Conservation (phyloP, 1,140 invertebrate genomes). For the Parapsyche elsis region DNA sequence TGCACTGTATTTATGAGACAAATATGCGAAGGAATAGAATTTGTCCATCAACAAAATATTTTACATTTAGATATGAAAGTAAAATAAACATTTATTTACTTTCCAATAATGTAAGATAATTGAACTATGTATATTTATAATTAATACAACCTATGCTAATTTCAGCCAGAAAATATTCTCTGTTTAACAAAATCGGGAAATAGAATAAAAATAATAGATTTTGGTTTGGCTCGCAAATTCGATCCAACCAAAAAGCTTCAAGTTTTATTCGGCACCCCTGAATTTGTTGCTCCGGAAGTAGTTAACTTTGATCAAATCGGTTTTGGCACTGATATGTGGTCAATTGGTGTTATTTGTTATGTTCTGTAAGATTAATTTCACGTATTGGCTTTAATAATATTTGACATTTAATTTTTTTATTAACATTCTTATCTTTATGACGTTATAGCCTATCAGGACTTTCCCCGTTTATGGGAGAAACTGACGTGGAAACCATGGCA, state of each 20-base stretch:
- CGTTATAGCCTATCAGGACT: slow-evolving; percentile 88
- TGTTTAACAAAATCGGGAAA: slow-evolving; percentile 95
- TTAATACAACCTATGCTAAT: slow-evolving; percentile 38
- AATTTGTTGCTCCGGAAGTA: slow-evolving; percentile 98
- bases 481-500: slow-evolving; percentile 96
- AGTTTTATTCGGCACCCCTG: slow-evolving; percentile 96
- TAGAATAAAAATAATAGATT: slow-evolving; percentile 98
- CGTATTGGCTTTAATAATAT: neutral
- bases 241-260: slow-evolving; percentile 91
- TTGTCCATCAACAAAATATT: slow-evolving; percentile 94
- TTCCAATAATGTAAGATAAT: neutral
- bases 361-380: slow-evolving; percentile 86
- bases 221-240: slow-evolving; percentile 92
- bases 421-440: slow-evolving; percentile 26
- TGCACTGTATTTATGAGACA: slow-evolving; percentile 97
- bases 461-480: slow-evolving; percentile 98
- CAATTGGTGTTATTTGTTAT: slow-evolving; percentile 96
- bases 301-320: slow-evolving; percentile 98
- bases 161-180: slow-evolving; percentile 95
- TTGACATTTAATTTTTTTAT: neutral
- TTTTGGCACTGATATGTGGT: slow-evolving; percentile 98
- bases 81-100: slow-evolving; percentile 40
- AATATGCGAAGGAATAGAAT: slow-evolving; percentile 96
- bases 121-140: neutral
- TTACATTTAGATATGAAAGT: slow-evolving; percentile 97